phyloP scores from a whole-genome alignment of 2,797 vertebrate genomes.

The Scarus forsteni region DNA sequence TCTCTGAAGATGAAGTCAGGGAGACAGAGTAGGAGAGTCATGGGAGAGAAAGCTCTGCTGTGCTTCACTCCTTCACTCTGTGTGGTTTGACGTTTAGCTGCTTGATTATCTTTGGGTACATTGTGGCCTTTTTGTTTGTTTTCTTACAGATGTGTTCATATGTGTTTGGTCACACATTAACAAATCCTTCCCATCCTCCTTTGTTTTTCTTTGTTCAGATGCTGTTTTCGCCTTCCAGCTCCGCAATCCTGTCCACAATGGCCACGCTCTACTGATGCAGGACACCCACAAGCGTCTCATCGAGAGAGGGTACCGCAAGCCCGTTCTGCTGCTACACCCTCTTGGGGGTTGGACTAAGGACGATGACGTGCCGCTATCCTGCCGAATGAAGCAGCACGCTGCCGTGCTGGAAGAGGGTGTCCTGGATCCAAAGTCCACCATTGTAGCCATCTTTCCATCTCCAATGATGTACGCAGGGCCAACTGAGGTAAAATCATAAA shows the following conservation, averaged over 20 bases:
- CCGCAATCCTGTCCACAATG: constrained; percentile 97
- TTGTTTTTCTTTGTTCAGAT: constrained; percentile 77
- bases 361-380: constrained; percentile 94
- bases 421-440: constrained; percentile 90
- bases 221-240: constrained; percentile 98
- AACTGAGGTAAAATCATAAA: constrained; percentile 89
- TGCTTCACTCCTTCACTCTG: constrained; percentile 28
- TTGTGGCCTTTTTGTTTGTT: constrained; percentile 39
- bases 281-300: constrained; percentile 94
- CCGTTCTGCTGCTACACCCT: constrained; percentile 94
- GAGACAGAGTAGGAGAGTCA: constrained; percentile 6
- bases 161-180: constrained; percentile 30
- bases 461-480: constrained; percentile 99
- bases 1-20: constrained; percentile 13
- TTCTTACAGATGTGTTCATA: constrained; percentile 30
- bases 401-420: constrained; percentile 95
- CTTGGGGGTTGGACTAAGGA: constrained; percentile 99
- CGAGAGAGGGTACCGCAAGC: constrained; percentile 93
- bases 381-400: constrained; percentile 97
- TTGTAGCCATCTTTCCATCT: constrained; percentile 97
- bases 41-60: constrained; percentile 12
- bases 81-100: constrained; percentile 35
- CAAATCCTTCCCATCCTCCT: constrained; percentile 2
- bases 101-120: constrained; percentile 44
- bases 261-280: constrained; percentile 96